Percentiles rank a stretch among this genome's conserved stretches.
Evolutionary conservation across 2,888 invertebrate genomes (phyloP).

Genomic region (Hirtodrosophila alboralis): DNA sequence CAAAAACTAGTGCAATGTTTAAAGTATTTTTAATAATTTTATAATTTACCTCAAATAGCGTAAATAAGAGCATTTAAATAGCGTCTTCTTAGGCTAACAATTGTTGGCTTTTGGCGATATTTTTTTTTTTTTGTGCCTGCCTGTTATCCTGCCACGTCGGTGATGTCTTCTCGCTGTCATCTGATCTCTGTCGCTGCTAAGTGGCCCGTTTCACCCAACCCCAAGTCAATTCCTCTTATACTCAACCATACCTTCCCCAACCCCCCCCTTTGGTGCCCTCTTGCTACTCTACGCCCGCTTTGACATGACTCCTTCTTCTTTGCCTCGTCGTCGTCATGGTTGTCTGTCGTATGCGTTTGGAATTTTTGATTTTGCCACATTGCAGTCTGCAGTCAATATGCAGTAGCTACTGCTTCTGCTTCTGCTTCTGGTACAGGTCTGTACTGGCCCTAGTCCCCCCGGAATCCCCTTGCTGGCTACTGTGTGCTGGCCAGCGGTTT

Average conservation of each 20-base stretch:
- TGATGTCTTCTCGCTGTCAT: constrained; percentile 69
- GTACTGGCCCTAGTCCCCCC: not conserved
- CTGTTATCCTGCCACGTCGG: constrained; percentile 64
- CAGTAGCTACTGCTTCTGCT: constrained; percentile 29
- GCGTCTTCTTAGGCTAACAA: constrained; percentile 10
- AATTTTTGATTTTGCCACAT: constrained; percentile 81
- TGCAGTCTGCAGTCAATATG: constrained; percentile 72
- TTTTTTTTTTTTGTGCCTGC: constrained; percentile 28
- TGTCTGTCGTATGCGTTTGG: constrained; percentile 78
- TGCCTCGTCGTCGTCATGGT: constrained; percentile 57
- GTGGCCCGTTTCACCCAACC: constrained; percentile 52
- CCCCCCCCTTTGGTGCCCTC: not conserved
- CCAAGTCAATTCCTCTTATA: not conserved
- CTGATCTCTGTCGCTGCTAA: constrained; percentile 75
- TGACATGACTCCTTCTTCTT: constrained; percentile 53
- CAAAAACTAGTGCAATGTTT: too few relatives aligned
- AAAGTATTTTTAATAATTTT: too few relatives aligned
- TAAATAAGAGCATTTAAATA: constrained; percentile 26
- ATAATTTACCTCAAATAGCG: too few relatives aligned
- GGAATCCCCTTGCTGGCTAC: constrained; percentile 24
- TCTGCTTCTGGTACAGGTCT: constrained; percentile 2
- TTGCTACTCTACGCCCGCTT: constrained; percentile 46
- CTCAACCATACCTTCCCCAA: not conserved
- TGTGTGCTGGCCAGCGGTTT: constrained; percentile 43
- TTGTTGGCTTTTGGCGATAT: constrained; percentile 23